Conservation (phyloP, 2,888 invertebrate species). For the Venusia cambrica region DNA sequence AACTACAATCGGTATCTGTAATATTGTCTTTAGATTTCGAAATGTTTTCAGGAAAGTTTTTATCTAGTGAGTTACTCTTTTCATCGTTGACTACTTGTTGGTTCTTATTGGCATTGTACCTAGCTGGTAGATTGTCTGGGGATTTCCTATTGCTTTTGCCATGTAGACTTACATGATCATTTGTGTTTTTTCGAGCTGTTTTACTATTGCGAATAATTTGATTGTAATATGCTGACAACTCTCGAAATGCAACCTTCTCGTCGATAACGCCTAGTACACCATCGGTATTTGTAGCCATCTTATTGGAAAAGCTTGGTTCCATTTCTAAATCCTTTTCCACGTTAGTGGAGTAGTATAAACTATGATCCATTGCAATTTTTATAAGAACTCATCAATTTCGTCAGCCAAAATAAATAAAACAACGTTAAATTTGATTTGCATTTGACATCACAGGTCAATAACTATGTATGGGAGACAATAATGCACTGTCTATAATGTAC, state of each 20-base stretch:
- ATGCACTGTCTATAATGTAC: too few species aligned
- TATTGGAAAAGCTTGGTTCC: constrained; percentile 10
- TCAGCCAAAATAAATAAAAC: too few species aligned
- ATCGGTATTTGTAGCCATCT: constrained; percentile 3
- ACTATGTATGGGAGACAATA: too few species aligned
- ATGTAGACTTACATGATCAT: constrained; percentile 3
- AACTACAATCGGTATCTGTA: background rate
- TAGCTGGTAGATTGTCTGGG: background rate
- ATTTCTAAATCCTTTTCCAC: constrained; percentile 24
- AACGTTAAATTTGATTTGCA: too few species aligned
- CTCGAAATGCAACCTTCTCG: background rate
- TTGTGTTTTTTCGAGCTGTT: constrained; percentile 1
- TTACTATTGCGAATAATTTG: constrained; percentile 7
- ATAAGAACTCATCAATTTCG: too few species aligned
- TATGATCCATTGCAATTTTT: too few species aligned
- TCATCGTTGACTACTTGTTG: constrained; percentile 2
- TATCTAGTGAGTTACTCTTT: too few species aligned
- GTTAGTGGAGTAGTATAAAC: too few species aligned
- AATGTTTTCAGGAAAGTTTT: background rate
- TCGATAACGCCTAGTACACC: background rate
- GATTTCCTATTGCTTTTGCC: background rate
- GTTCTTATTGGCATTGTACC: constrained; percentile 3
- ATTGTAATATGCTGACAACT: constrained; percentile 8
- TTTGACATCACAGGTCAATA: too few species aligned
- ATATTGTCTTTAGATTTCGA: background rate